A percentile compares a stretch with the other conserved stretches of the same genome.
Evolutionary conservation across 92 coral and sea anemone species (phyloP).

Genomic region (Epizoanthus illoricatus): DNA sequence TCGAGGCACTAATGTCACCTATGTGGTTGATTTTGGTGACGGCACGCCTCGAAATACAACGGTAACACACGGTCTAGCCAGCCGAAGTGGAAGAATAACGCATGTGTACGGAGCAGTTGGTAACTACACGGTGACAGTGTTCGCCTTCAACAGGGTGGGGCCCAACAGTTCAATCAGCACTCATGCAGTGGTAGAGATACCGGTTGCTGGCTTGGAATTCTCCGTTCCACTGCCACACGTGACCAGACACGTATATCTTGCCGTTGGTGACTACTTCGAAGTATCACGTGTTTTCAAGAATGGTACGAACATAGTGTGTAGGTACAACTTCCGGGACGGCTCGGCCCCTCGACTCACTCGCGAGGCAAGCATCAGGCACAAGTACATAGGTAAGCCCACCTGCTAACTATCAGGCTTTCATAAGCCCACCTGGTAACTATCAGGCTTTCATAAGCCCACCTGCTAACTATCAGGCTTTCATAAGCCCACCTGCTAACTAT

Average conservation of each 20-base stretch:
- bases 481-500: too few species aligned
- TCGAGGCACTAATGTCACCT: constrained; percentile 82
- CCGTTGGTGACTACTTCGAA: constrained; percentile 62
- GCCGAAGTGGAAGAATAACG: constrained; percentile 44
- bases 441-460: too few species aligned
- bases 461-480: too few species aligned
- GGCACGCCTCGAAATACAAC: constrained; percentile 44
- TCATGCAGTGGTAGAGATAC: constrained; percentile 81
- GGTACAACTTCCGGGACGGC: constrained; percentile 78
- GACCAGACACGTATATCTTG: constrained; percentile 64
- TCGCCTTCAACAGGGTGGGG: constrained; percentile 73
- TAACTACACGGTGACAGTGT: constrained; percentile 72
- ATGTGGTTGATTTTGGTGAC: constrained; percentile 85
- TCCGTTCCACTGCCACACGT: constrained; percentile 56
- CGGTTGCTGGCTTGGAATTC: constrained; percentile 69
- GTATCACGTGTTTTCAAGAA: constrained; percentile 50
- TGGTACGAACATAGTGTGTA: constrained; percentile 78
- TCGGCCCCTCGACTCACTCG: constrained; percentile 43
- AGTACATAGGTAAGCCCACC: constrained; percentile 42
- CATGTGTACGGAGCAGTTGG: constrained; percentile 77
- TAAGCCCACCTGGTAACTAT: too few species aligned
- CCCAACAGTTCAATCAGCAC: constrained; percentile 68
- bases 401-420: too few species aligned
- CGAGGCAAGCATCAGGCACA: constrained; percentile 48
- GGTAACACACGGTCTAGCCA: constrained; percentile 41